Conservation (phyloP, 2,113 vertebrate species). For the Tetrao urogallus region DNA sequence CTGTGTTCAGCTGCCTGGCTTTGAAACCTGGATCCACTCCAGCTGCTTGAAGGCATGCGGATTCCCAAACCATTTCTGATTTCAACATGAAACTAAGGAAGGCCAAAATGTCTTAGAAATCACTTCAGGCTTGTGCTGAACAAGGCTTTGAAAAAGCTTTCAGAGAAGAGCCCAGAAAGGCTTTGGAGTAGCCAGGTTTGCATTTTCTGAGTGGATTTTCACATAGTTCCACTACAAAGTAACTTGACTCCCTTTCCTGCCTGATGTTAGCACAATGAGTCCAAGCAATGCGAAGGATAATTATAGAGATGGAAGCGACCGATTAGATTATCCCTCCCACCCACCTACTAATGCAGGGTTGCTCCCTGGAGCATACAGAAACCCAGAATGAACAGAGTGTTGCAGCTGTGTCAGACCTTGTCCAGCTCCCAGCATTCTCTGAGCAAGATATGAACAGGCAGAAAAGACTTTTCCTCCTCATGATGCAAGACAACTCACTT, state of each 20-base stretch:
- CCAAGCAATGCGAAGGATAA: neutral
- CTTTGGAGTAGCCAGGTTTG: fast-evolving
- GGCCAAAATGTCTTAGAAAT: neutral
- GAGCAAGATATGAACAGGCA: neutral
- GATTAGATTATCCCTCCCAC: neutral
- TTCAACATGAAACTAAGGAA: neutral
- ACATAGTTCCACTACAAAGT: neutral
- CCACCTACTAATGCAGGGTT: neutral
- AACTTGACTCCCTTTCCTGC: neutral
- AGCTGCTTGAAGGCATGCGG: neutral
- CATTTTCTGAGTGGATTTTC: neutral
- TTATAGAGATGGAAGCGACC: neutral
- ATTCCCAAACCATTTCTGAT: constrained; percentile 12
- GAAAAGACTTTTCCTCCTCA: neutral
- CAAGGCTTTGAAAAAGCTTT: constrained; percentile 10
- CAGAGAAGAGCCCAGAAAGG: neutral
- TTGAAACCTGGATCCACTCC: constrained; percentile 1
- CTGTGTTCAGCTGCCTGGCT: neutral
- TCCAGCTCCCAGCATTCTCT: neutral
- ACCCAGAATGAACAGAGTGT: neutral
- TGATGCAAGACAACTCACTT: neutral
- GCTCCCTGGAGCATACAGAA: neutral
- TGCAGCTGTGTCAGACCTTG: neutral
- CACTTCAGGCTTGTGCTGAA: neutral
- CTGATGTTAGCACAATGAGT: neutral